Conservation (phyloP, 92 coral and sea anemone species). For the Porites cylindrica region DNA sequence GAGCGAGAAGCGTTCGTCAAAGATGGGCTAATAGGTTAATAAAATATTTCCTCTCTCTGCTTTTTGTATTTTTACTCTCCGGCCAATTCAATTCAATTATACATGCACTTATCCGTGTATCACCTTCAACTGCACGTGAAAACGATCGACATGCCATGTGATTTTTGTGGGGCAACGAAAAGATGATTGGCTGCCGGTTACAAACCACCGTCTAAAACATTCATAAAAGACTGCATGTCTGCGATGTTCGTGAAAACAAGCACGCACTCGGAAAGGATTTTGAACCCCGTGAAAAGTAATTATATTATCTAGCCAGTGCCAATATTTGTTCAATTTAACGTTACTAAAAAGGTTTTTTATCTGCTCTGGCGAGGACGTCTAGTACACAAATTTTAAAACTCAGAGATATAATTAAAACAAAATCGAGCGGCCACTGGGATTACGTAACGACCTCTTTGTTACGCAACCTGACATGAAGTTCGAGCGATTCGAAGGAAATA, state of each 20-base stretch:
- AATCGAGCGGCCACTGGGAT: no score
- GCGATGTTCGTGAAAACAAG: background rate
- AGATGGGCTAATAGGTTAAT: background rate
- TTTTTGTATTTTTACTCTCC: background rate
- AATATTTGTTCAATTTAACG: no score
- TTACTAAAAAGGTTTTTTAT: no score
- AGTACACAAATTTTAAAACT: no score
- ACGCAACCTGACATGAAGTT: no score
- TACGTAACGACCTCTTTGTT: no score
- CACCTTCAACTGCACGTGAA: slow-evolving; percentile 12
- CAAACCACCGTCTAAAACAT: background rate
- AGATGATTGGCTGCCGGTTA: slow-evolving; percentile 13
- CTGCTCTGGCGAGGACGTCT: no score
- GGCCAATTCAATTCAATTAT: background rate
- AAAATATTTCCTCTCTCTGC: background rate
- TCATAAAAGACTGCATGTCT: background rate
- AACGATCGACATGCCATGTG: slow-evolving; percentile 18
- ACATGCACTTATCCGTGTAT: background rate
- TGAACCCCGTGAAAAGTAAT: background rate
- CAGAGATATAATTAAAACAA: no score
- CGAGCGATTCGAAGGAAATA: no score
- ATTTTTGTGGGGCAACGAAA: background rate
- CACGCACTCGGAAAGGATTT: background rate
- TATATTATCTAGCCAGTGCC: background rate
- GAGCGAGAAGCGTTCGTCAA: no score